Evolutionary conservation across 1,140 invertebrate genomes (phyloP).

Genomic region (Meteorus sp.): DNA sequence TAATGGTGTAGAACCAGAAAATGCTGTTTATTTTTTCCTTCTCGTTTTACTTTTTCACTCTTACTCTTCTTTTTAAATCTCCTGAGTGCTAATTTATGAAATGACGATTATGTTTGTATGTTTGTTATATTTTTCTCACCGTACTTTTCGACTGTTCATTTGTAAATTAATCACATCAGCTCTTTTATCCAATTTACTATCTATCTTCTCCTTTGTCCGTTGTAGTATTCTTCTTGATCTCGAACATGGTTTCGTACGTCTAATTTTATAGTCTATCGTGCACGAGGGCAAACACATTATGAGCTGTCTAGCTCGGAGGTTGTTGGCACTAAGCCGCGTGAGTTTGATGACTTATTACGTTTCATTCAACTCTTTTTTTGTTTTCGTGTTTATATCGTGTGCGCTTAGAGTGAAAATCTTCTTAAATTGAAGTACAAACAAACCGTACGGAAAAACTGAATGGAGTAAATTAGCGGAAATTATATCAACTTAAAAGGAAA

Average conservation of each 20-base stretch:
- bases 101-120: no score
- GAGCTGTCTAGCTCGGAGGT: slow-evolving; percentile 38
- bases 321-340: slow-evolving; percentile 45
- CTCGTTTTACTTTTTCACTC: not conserved
- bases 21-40: no score
- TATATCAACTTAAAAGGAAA: no score
- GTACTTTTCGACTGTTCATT: not conserved
- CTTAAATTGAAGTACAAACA: no score
- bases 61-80: no score
- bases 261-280: slow-evolving; percentile 50
- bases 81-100: no score
- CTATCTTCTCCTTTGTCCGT: slow-evolving; percentile 33
- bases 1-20: no score
- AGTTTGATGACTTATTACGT: slow-evolving; percentile 39
- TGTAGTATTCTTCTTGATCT: slow-evolving; percentile 34
- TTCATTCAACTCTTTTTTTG: slow-evolving; percentile 31
- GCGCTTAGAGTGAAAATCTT: no score
- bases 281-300: slow-evolving; percentile 49
- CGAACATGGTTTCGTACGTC: slow-evolving; percentile 40
- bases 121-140: no score
- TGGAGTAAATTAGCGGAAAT: no score
- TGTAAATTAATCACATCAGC: slow-evolving; percentile 10
- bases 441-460: no score
- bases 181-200: slow-evolving; percentile 24
- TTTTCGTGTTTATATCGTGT: not conserved